Evolutionary conservation across 2,797 vertebrate species (phyloP).

Genomic region (Ispidina lecontei): DNA sequence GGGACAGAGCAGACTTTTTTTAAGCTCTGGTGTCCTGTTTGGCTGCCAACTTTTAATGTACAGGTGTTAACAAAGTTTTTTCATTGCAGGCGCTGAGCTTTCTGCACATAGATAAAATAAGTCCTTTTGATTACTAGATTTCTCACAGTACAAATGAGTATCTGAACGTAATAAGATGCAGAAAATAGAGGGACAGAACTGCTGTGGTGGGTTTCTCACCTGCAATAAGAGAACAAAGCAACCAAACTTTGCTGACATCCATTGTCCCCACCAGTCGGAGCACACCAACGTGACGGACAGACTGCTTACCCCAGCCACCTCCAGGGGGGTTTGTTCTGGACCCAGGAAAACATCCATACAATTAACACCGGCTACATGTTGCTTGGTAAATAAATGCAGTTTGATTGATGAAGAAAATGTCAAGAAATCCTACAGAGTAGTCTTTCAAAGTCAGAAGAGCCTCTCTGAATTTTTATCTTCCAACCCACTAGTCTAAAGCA

Average conservation of each 20-base stretch:
- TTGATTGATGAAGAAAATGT: constrained; percentile 90
- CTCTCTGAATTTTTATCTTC: neutral
- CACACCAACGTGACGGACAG: constrained; percentile 79
- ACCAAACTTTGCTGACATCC: neutral
- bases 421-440: constrained; percentile 72
- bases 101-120: neutral
- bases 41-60: neutral
- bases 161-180: neutral
- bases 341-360: constrained; percentile 85
- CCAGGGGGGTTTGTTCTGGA: constrained; percentile 81
- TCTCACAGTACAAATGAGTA: neutral
- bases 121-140: neutral
- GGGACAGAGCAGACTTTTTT: neutral
- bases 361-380: constrained; percentile 90
- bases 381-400: constrained; percentile 86
- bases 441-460: constrained; percentile 28
- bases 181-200: neutral
- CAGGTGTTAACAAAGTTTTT: neutral
- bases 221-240: neutral
- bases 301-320: constrained; percentile 75
- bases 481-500: constrained; percentile 16
- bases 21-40: neutral
- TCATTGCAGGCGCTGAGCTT: neutral
- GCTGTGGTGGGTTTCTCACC: neutral
- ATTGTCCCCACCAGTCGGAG: constrained; percentile 52